phyloP scores from a whole-genome alignment of 2,113 vertebrate genomes.

The Istiophorus platypterus region DNA sequence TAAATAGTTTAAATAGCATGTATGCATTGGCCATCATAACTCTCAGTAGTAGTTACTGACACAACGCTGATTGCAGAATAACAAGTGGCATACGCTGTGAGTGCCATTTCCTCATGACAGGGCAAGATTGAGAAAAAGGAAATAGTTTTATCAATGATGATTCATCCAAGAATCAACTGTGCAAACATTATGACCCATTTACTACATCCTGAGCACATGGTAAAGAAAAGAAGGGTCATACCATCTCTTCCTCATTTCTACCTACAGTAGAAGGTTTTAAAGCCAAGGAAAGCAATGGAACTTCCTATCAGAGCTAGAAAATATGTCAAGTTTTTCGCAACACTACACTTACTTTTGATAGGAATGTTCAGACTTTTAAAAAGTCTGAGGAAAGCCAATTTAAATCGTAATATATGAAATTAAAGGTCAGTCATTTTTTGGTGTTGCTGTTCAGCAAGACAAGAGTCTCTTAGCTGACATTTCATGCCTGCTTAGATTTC shows the following conservation, averaged over 20 bases:
- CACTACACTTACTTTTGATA: neutral
- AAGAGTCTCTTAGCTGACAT: neutral
- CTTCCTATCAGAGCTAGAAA: slow-evolving; percentile 28
- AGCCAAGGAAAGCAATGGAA: neutral
- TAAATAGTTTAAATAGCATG: neutral
- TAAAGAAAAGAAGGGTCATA: slow-evolving; percentile 23
- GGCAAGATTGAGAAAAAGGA: slow-evolving; percentile 39
- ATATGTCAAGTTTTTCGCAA: neutral
- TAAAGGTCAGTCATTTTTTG: neutral
- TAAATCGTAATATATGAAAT: neutral
- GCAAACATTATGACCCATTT: slow-evolving; percentile 51
- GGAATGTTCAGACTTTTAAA: neutral
- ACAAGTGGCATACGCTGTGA: slow-evolving; percentile 27
- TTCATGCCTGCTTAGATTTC: slow-evolving; percentile 19
- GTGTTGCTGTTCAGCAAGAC: neutral
- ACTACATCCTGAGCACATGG: slow-evolving; percentile 21
- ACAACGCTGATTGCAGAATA: slow-evolving; percentile 14
- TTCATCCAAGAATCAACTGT: slow-evolving; percentile 52
- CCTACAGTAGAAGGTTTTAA: neutral
- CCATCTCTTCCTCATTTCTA: slow-evolving; percentile 67
- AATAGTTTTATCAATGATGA: slow-evolving; percentile 51
- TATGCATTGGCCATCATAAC: neutral
- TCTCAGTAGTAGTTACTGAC: slow-evolving; percentile 1
- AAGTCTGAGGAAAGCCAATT: neutral
- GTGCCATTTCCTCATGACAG: slow-evolving; percentile 13